Base-by-base conservation (phyloP, 2,888 invertebrate genomes). In the Tetranychus truncatus region DNA sequence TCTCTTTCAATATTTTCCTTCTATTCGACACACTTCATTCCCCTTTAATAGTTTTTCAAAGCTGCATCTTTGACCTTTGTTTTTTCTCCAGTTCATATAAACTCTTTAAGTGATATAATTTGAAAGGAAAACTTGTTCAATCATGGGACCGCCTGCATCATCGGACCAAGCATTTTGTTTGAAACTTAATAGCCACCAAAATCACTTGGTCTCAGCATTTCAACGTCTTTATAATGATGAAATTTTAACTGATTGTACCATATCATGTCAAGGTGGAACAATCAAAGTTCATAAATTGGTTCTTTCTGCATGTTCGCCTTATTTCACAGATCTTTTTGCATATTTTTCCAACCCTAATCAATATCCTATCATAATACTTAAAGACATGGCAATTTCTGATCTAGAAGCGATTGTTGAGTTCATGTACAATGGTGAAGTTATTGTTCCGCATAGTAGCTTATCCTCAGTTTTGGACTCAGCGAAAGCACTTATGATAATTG, bases 281-380 rank as follows among this genome's bases (percentile, higher is more conserved):
- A 66, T 76, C 8, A 74, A 76, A 65, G 76, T 74, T 6, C 76
- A 76, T 67, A 76, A 76, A 71, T 55, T 76, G 34, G 76, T 76
- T 24, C 71, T 76, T 15, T 67, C 74, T 34, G 76, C 76, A 24
- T 67, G 71, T 20, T 74, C 74, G 8, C 55, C 74, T 18, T 76
- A 76, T 71, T 76, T 76, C 69, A 67, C 46, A 11, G 45, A 67
- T 46, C 46, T 76, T 20, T 76, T 76, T 66, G 24, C 69, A 34
- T 24, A 45, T 8, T 74, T 74, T 55, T 75, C 74, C 7, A 74
- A 74, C 55, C 74, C 76, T 6, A 75, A 69, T 46, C 76, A 74
- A n/a, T 76, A 74, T 69, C 76, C 76, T 7, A 69, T 76, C 34
- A 44, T 76, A 9, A 74, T 76, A 11, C 74, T 76, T 21, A 76